Base-by-base conservation (phyloP, 2,888 invertebrate species). In the Mesoligia furuncula region DNA sequence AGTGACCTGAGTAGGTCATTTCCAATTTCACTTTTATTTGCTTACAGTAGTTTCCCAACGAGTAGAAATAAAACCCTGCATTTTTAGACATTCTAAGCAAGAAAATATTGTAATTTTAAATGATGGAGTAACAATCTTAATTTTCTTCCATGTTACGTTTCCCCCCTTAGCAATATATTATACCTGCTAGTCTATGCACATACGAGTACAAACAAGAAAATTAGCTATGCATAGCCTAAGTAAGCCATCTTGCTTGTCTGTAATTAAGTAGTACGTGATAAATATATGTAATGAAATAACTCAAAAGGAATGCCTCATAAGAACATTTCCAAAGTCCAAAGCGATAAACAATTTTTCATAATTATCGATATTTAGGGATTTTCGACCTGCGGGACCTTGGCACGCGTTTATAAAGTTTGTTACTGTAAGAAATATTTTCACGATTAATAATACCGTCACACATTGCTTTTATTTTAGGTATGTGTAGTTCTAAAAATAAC, bases 181-280 rank as follows among this genome's bases (percentile, higher is more conserved):
- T 8, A 20, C 4, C 48, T 68, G 31, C 15, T 31, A 15, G 51
- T 62, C 20, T 42, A 72, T 24, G 11, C 45, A 61, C 6, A 39
- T 27, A 67, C 8, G 20, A 39, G n/a, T 54, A 59, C n/a, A 67
- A 66, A 70, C 24, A 31, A 17, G 6, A 11, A 31, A 59, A 31
- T 51, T 24, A 71, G 27, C 36, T 31, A 65, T 15, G 20, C 27
- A 65, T 70, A 42, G 27, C 31, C 13, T 59, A 39, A 31, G 27
- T 20, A 15, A n/a, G 27, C 45, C 5, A 64, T 54, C 6, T 45
- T 81, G 64, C 72, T 77, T 77, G 6, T 72, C n/a, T 65, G 15
- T 69, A 73, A 83, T 83, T 65, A 77, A 61, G 45, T 51, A 31
- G 4, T n/a, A 77, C 64, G 27, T 59, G 78, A 54, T 68, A 11